Evolutionary conservation across 2,113 vertebrate genomes (phyloP).

Genomic region (Oreocharis arfaki): DNA sequence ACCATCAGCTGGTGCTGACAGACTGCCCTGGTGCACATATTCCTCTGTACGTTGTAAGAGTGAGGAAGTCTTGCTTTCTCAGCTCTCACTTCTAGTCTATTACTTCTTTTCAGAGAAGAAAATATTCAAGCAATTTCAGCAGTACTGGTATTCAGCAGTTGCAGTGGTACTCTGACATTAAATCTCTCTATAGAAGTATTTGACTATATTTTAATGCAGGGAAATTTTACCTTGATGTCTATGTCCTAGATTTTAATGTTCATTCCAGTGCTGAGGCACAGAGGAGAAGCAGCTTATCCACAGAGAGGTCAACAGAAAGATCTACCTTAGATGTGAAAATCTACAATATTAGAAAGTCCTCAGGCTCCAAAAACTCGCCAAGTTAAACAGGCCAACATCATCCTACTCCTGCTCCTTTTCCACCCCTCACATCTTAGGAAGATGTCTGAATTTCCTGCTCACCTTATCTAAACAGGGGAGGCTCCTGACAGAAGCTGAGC

Average conservation of each 20-base stretch:
- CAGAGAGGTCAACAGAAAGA: neutral
- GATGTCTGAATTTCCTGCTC: neutral
- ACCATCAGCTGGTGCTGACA: neutral
- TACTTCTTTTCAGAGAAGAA: neutral
- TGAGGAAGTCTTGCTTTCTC: neutral
- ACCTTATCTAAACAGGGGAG: neutral
- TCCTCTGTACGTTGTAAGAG: rapidly evolving
- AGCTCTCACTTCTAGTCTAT: neutral
- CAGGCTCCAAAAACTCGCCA: neutral
- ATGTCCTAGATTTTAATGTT: neutral
- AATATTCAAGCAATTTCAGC: neutral
- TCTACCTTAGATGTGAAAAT: neutral
- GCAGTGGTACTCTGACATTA: neutral
- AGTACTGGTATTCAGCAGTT: neutral
- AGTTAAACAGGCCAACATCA: rapidly evolving
- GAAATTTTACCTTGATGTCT: neutral
- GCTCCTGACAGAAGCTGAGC: neutral
- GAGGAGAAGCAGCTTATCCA: neutral
- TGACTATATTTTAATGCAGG: neutral
- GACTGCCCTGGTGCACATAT: neutral
- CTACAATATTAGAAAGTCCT: neutral
- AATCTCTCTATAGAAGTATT: neutral
- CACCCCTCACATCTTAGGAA: neutral
- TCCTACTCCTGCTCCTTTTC: neutral
- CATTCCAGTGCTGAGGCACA: neutral